A percentile compares a stretch with the other conserved stretches of the same genome.
Evolutionary conservation across 2,113 vertebrate genomes (phyloP).

Genomic region (Sylvia atricapilla): DNA sequence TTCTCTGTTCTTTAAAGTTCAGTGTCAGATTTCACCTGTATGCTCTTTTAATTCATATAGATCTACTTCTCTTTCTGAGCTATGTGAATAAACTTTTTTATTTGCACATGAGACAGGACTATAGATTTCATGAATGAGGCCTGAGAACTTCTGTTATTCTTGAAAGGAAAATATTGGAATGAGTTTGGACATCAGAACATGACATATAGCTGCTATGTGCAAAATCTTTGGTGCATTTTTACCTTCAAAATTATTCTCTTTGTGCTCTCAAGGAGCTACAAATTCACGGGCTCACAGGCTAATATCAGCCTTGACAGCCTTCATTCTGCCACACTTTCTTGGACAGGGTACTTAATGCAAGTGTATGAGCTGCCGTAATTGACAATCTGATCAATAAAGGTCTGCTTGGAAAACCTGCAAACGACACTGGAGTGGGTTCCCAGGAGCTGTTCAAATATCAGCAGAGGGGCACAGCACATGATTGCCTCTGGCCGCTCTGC

Average conservation of each 20-base stretch:
- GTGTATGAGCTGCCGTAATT: slow-evolving; percentile 1
- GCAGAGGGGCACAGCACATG: background rate
- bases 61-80: background rate
- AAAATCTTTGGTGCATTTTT: background rate
- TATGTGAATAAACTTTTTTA: background rate
- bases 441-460: background rate
- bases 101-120: background rate
- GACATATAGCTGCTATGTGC: background rate
- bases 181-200: background rate
- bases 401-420: slow-evolving; percentile 23
- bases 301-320: slow-evolving; percentile 20
- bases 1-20: background rate
- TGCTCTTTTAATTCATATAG: background rate
- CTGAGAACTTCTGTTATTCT: slow-evolving; percentile 5
- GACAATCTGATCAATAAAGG: slow-evolving; percentile 51
- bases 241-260: background rate
- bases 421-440: background rate
- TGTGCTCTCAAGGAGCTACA: slow-evolving; percentile 7
- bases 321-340: slow-evolving; percentile 3
- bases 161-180: background rate
- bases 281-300: slow-evolving; percentile 36
- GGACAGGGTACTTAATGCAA: slow-evolving; percentile 43
- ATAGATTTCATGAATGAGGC: background rate
- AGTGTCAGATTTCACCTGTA: background rate
- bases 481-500: background rate